Percentiles rank a stretch among this genome's conserved stretches.
These are phyloP conservation scores for Austrolebias charrua DNA, from an alignment of 2,797 vertebrate genomes.

Conservation along the genomic window DNA sequence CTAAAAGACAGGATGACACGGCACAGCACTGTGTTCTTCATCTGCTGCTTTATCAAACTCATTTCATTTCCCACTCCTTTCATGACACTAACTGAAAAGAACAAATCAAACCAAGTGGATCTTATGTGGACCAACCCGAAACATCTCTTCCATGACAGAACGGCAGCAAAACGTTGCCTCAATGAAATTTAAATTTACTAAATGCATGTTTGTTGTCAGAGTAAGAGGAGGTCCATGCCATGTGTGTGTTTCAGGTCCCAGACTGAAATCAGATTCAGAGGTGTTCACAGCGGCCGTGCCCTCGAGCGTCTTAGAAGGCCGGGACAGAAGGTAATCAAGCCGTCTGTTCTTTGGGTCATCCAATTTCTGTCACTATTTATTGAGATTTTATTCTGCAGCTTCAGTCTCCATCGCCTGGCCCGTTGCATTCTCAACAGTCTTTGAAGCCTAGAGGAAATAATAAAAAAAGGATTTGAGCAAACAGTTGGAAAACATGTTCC, in stretches of 20 bases:
- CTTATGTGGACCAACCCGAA: slow-evolving; percentile 37
- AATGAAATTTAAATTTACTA: not conserved
- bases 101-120: slow-evolving; percentile 42
- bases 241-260: slow-evolving; percentile 56
- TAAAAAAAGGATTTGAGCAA: slow-evolving; percentile 18
- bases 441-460: slow-evolving; percentile 83
- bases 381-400: slow-evolving; percentile 80
- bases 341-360: slow-evolving; percentile 74
- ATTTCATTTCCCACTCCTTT: slow-evolving; percentile 50
- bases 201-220: too few species aligned
- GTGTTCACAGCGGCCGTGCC: slow-evolving; percentile 69
- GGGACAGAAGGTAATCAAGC: slow-evolving; percentile 70
- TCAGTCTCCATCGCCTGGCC: slow-evolving; percentile 89
- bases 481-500: not conserved
- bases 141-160: slow-evolving; percentile 33
- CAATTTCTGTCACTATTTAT: slow-evolving; percentile 53
- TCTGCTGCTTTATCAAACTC: slow-evolving; percentile 54
- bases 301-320: slow-evolving; percentile 71
- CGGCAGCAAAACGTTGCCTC: slow-evolving; percentile 5
- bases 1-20: slow-evolving; percentile 40
- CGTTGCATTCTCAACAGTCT: slow-evolving; percentile 90
- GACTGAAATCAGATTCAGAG: slow-evolving; percentile 75
- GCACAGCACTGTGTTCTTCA: slow-evolving; percentile 48
- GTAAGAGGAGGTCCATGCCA: too few species aligned
- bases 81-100: slow-evolving; percentile 41